A percentile compares a stretch with the other conserved stretches of the same genome.
Evolutionary conservation across 2,797 vertebrate species (phyloP).

Genomic region (Pseudomugil gertrudae): DNA sequence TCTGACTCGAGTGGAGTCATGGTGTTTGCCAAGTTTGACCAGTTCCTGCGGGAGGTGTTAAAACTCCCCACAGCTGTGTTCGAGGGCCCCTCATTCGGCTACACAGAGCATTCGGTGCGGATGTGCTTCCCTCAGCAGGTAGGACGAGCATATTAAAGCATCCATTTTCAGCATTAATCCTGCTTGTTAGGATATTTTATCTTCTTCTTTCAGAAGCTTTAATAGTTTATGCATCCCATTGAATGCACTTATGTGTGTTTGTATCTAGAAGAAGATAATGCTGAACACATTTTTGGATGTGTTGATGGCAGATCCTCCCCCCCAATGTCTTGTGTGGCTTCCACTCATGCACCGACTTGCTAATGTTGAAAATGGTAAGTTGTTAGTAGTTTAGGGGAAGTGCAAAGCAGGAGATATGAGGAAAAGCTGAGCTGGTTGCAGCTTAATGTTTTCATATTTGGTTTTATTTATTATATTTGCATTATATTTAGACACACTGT

Average conservation of each 20-base stretch:
- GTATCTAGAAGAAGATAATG: slow-evolving; percentile 92
- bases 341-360: slow-evolving; percentile 98
- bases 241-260: slow-evolving; percentile 49
- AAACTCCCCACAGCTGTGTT: slow-evolving; percentile 96
- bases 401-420: neutral
- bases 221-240: neutral
- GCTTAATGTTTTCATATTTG: too few relatives aligned
- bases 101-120: slow-evolving; percentile 92
- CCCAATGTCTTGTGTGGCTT: slow-evolving; percentile 98
- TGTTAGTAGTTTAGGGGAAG: neutral
- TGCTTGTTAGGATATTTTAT: neutral
- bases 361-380: slow-evolving; percentile 95
- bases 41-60: slow-evolving; percentile 92
- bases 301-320: slow-evolving; percentile 95
- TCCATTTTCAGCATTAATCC: accelerated
- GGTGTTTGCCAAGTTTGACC: slow-evolving; percentile 93
- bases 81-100: slow-evolving; percentile 96
- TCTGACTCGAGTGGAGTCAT: slow-evolving; percentile 92
- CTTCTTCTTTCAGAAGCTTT: neutral
- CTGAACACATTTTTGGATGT: slow-evolving; percentile 96
- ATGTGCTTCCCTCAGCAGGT: slow-evolving; percentile 97
- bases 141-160: slow-evolving; percentile 23
- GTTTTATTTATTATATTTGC: too few relatives aligned
- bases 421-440: too few relatives aligned
- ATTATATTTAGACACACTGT: too few relatives aligned